phyloP scores from a whole-genome alignment of 92 coral and sea anemone species.

The Metridium senile region DNA sequence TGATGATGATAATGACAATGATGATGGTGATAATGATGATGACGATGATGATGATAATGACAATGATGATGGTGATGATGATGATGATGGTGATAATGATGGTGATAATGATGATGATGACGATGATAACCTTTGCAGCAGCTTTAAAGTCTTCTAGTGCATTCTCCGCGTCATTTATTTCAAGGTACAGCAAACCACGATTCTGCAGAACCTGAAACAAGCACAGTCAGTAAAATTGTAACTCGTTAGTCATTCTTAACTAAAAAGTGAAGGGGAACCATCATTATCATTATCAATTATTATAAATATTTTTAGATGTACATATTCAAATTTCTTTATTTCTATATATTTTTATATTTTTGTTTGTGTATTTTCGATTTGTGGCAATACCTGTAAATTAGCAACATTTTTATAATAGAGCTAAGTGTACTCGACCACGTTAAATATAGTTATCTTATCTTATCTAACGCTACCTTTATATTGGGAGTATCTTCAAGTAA shows the following conservation, averaged over 20 bases:
- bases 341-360: too few species aligned
- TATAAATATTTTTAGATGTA: too few species aligned
- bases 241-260: background rate
- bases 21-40: background rate
- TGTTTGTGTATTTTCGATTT: too few species aligned
- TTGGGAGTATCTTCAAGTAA: slow-evolving; percentile 71
- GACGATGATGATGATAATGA: background rate
- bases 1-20: background rate
- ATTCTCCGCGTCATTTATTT: slow-evolving; percentile 86
- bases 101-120: background rate
- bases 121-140: slow-evolving; percentile 71
- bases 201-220: slow-evolving; percentile 81
- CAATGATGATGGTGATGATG: slow-evolving; percentile 6
- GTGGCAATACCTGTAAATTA: too few species aligned
- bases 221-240: background rate
- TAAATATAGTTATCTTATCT: too few species aligned
- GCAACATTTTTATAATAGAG: too few species aligned
- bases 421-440: too few species aligned
- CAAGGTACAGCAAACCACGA: slow-evolving; percentile 90
- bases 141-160: slow-evolving; percentile 89
- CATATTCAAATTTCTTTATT: too few species aligned
- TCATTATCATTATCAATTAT: too few species aligned
- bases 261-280: background rate
- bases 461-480: slow-evolving; percentile 89
- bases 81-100: background rate